phyloP scores from a whole-genome alignment of 2,888 invertebrate species.

The Sisyra terminalis region DNA sequence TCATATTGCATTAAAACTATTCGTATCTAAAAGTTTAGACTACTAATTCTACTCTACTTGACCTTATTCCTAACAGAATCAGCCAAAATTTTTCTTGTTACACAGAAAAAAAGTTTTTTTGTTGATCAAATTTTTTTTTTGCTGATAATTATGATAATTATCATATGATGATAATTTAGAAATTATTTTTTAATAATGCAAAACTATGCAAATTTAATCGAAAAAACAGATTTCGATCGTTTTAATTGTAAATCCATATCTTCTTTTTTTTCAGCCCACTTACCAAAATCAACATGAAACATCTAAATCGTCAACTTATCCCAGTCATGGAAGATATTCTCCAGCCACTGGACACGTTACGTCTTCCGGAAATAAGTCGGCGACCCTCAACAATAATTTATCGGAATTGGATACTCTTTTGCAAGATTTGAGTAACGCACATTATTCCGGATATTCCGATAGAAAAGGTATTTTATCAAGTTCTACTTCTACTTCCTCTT shows the following conservation, averaged over 20 bases:
- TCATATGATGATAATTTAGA: not conserved
- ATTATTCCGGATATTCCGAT: constrained; percentile 22
- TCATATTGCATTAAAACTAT: too few relatives aligned
- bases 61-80: too few relatives aligned
- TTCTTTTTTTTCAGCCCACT: constrained; percentile 34
- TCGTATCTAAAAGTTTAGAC: too few relatives aligned
- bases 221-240: too few relatives aligned
- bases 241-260: not conserved
- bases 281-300: constrained; percentile 42
- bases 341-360: constrained; percentile 18
- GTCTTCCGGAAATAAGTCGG: constrained; percentile 24
- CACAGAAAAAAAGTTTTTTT: too few relatives aligned
- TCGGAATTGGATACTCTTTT: constrained; percentile 83
- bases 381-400: constrained; percentile 52
- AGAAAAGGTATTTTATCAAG: not conserved
- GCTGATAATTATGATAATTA: not conserved
- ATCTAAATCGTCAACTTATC: constrained; percentile 7
- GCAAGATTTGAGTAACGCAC: constrained; percentile 76
- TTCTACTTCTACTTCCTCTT: too few relatives aligned
- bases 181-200: too few relatives aligned
- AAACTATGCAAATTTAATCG: too few relatives aligned
- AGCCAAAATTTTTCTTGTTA: too few relatives aligned
- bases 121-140: too few relatives aligned
- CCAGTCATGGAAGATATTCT: constrained; percentile 5
- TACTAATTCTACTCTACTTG: too few relatives aligned